Evolutionary conservation across 2,113 vertebrate genomes (phyloP).

Genomic region (Xerus inauris): DNA sequence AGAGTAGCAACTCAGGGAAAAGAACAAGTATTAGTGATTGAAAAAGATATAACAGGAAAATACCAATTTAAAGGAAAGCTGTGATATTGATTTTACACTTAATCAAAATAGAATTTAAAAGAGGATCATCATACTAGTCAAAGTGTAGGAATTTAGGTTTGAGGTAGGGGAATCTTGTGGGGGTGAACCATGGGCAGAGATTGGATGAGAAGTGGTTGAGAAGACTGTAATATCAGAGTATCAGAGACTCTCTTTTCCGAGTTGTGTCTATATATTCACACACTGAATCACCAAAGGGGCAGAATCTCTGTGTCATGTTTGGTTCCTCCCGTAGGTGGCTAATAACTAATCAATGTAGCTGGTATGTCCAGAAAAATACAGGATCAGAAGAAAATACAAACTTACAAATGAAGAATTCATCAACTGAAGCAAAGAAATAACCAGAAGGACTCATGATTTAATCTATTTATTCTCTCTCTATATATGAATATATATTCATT

Average conservation of each 20-base stretch:
- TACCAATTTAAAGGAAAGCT: background rate
- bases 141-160: background rate
- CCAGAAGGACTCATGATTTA: background rate
- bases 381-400: background rate
- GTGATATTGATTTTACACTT: slow-evolving; percentile 23
- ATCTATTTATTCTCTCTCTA: background rate
- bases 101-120: background rate
- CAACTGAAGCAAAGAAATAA: background rate
- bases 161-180: background rate
- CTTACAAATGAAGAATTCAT: background rate
- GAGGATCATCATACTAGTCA: background rate
- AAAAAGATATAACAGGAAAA: background rate
- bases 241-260: background rate
- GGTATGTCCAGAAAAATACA: background rate
- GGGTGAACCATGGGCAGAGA: background rate
- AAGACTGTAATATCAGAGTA: background rate
- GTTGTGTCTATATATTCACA: background rate
- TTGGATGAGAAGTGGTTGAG: background rate
- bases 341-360: background rate
- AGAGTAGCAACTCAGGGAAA: background rate
- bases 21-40: background rate
- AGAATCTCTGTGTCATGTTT: background rate
- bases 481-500: background rate
- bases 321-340: background rate
- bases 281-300: fast-evolving